A percentile compares a stretch with the other conserved stretches of the same genome.
Conservation (phyloP, 35 echinoderm and acorn worm species). For the Amphiura filiformis region DNA sequence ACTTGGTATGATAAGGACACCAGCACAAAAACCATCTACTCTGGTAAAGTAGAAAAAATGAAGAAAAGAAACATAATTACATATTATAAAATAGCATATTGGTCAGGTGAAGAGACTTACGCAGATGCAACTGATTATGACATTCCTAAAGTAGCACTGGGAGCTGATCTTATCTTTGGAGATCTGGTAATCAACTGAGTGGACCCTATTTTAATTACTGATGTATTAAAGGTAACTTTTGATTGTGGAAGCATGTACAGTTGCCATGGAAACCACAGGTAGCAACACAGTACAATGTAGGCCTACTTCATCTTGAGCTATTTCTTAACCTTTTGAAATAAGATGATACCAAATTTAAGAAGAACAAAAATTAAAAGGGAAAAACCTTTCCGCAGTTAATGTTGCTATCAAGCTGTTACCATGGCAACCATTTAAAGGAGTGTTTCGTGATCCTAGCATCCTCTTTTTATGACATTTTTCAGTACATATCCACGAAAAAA, state of each 20-base stretch:
- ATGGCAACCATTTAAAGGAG: not conserved
- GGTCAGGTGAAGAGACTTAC: conserved; percentile 15
- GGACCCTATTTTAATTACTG: not conserved
- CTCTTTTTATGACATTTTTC: too few relatives aligned
- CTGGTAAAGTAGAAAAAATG: conserved; percentile 24
- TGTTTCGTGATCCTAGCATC: too few relatives aligned
- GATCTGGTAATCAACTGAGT: too few relatives aligned
- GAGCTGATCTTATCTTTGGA: too few relatives aligned
- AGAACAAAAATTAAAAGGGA: not conserved
- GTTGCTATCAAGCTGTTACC: not conserved
- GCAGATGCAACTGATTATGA: conserved; percentile 23
- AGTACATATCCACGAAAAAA: too few relatives aligned
- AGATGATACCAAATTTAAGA: not conserved
- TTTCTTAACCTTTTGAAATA: not conserved
- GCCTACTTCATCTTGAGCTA: not conserved
- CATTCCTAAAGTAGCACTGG: too few relatives aligned
- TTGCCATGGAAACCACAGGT: not conserved
- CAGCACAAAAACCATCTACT: not conserved
- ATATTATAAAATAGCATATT: too few relatives aligned
- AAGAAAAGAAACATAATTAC: conserved; percentile 14
- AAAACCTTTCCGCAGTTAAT: not conserved
- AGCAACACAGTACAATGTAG: not conserved
- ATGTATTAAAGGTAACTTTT: not conserved
- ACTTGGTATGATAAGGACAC: too few relatives aligned
- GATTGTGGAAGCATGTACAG: not conserved